Base-by-base conservation (phyloP, 92 coral and sea anemone species). In the Hydrozoanthus gracilis region DNA sequence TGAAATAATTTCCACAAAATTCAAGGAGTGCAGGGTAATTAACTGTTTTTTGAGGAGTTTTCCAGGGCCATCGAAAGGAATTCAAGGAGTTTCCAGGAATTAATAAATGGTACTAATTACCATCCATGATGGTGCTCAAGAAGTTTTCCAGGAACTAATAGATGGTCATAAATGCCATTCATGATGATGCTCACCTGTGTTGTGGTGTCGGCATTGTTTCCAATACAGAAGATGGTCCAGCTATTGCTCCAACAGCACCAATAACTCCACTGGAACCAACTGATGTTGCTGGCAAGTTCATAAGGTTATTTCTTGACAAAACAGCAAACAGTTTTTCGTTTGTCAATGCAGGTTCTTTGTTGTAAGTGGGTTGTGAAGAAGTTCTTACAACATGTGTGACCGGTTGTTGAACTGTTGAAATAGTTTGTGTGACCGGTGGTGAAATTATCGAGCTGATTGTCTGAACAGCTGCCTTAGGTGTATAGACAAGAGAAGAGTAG, bases 161-260 rank as follows among this genome's bases (percentile, higher is more conserved):
- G 61, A 54, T 54, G 61, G 35, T 27, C 5, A 0, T 62, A 62
- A 20, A 4, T 7, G 68, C 6, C 14, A 18, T 11, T 18, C 3
- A 17, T 72, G 47, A 52, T 54, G n/a, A 48, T 18, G 60, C 94
- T 72, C 64, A 94, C 98, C 95, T 92, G 82, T 92, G 91, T 73
- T 92, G 86, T 46, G 95, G 79, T 39, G 92, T 86, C 4, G 88
- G 64, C 78, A 92, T 90, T 44, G 82, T 77, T 64, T 92, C 92
- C 72, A 90, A 66, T n/a, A 92, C 77, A 2, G 95, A 75, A 68
- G 91, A 78, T 15, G 91, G 20, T 27, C 79, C 78, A 70, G 92
- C n/a, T 4, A 84, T 44, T 47, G 92, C 9, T 13, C 76, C 78
- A 72, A 15, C 74, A 4, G 74, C 17, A 18, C 74, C 74, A n/a